A percentile compares a stretch with the other conserved stretches of the same genome.
Conservation (phyloP, 2,888 invertebrate genomes). For the Copidosoma aretas region DNA sequence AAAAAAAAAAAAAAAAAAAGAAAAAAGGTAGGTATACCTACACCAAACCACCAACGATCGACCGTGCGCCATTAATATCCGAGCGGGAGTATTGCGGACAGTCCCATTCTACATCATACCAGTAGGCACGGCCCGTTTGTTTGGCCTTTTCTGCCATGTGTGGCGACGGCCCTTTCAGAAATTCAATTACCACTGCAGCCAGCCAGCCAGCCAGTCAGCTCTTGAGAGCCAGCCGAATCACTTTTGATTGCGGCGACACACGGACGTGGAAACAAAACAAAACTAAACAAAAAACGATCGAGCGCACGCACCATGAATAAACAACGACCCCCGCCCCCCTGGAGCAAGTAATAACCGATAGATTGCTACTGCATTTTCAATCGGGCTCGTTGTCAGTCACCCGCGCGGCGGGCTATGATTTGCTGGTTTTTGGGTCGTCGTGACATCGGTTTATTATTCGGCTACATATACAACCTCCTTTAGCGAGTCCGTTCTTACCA, state of each 20-base stretch:
- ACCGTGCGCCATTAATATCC: conserved; percentile 37
- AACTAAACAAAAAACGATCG: conserved; percentile 8
- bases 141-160: conserved; percentile 15
- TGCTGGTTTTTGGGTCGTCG: no score
- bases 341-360: conserved; percentile 5
- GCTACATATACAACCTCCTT: no score
- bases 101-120: no score
- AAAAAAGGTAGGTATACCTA: no score
- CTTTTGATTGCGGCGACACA: conserved; percentile 27
- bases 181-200: conserved; percentile 36
- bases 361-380: conserved; percentile 30
- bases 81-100: conserved; percentile 30
- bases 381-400: conserved; percentile 13
- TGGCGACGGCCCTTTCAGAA: conserved; percentile 34
- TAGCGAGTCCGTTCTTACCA: no score
- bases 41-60: conserved; percentile 25
- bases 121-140: conserved; percentile 17
- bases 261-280: neutral
- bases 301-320: conserved; percentile 30
- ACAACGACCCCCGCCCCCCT: conserved; percentile 16
- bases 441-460: no score
- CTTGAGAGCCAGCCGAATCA: conserved; percentile 9
- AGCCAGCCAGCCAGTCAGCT: neutral
- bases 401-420: neutral
- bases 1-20: conserved; percentile 14